These are phyloP conservation scores for Globia sparganii DNA, from an alignment of 2,888 invertebrate genomes.

Conservation along the genomic window DNA sequence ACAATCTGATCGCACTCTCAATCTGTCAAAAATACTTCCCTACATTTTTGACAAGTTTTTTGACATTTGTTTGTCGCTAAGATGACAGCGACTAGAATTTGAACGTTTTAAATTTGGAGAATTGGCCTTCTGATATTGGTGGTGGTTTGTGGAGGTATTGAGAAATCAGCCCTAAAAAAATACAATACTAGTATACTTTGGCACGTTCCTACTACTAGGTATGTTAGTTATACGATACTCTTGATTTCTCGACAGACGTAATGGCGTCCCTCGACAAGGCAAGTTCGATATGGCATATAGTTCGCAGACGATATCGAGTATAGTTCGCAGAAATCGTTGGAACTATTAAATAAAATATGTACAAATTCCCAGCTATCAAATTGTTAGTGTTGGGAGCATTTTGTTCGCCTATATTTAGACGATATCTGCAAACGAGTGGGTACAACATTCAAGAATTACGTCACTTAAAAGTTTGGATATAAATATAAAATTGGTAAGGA, in stretches of 20 bases:
- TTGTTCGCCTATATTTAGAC: background rate
- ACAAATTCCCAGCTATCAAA: background rate
- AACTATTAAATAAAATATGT: background rate
- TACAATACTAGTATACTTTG: background rate
- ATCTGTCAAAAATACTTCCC: no score
- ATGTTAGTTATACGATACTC: background rate
- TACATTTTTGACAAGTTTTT: no score
- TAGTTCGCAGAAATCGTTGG: background rate
- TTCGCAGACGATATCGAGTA: background rate
- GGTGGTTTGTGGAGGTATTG: no score
- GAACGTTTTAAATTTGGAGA: background rate
- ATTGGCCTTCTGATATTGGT: background rate
- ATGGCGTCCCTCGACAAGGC: background rate
- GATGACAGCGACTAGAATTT: background rate
- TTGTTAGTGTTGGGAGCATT: background rate
- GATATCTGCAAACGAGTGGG: background rate
- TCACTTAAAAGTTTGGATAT: conserved; percentile 21
- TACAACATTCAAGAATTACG: background rate
- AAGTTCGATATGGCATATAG: no score
- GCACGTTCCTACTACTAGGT: background rate
- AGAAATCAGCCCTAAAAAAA: no score
- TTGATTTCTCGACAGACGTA: background rate
- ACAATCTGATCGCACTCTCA: no score
- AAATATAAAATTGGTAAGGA: conserved; percentile 28
- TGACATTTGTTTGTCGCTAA: no score